phyloP scores from a whole-genome alignment of 2,888 invertebrate genomes.

The Tetramorium bicarinatum region DNA sequence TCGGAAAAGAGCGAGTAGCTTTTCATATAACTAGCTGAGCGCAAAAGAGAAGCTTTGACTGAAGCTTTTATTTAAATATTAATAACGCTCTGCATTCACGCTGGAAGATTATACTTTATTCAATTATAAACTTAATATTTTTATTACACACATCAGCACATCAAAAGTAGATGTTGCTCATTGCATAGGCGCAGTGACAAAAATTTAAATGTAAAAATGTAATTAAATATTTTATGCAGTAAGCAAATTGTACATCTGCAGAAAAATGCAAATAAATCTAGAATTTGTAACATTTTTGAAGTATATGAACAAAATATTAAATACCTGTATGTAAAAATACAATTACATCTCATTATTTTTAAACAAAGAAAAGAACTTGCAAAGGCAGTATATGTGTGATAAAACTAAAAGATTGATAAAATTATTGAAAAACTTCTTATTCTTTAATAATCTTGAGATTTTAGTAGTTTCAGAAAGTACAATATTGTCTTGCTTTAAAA shows the following conservation, averaged over 20 bases:
- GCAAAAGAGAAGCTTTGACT: slow-evolving; percentile 74
- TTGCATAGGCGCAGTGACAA: slow-evolving; percentile 46
- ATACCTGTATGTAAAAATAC: background rate
- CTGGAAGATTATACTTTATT: slow-evolving; percentile 74
- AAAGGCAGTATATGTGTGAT: background rate
- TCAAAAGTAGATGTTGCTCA: slow-evolving; percentile 71
- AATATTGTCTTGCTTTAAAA: slow-evolving; percentile 3
- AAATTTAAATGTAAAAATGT: slow-evolving; percentile 2
- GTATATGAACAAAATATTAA: background rate
- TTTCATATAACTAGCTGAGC: slow-evolving; percentile 57
- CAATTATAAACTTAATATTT: slow-evolving; percentile 80
- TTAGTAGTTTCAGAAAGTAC: slow-evolving; percentile 1
- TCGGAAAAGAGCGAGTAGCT: slow-evolving; percentile 38
- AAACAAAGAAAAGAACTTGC: background rate
- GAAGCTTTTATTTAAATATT: slow-evolving; percentile 82
- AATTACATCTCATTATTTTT: background rate
- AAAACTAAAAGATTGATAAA: background rate
- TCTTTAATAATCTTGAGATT: slow-evolving; percentile 23
- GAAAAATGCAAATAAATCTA: background rate
- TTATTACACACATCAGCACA: slow-evolving; percentile 73
- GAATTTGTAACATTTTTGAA: background rate
- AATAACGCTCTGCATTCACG: slow-evolving; percentile 75
- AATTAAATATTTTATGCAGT: slow-evolving; percentile 19
- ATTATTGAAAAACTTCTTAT: slow-evolving; percentile 1
- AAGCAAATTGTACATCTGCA: background rate